Evolutionary conservation across 1,140 invertebrate genomes (phyloP).

Genomic region (Kradibia gibbosae): DNA sequence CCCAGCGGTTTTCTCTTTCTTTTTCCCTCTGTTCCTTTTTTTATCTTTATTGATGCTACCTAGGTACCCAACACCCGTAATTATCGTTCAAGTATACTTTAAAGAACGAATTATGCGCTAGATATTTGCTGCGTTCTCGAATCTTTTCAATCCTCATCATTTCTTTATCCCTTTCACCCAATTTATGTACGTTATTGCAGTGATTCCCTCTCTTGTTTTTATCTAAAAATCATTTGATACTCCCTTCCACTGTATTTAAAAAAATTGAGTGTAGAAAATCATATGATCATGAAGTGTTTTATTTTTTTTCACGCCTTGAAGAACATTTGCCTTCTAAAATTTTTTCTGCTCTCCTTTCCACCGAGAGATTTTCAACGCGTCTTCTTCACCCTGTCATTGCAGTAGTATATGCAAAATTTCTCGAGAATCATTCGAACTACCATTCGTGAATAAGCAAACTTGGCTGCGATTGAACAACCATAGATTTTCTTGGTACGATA

Average conservation of each 20-base stretch:
- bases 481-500: slow-evolving; percentile 38
- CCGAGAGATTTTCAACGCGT: background rate
- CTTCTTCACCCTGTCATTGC: no score
- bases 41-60: slow-evolving; percentile 58
- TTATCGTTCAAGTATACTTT: slow-evolving; percentile 72
- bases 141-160: slow-evolving; percentile 62
- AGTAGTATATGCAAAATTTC: slow-evolving; percentile 28
- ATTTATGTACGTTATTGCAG: background rate
- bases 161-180: background rate
- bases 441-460: background rate
- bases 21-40: slow-evolving; percentile 50
- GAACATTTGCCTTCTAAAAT: slow-evolving; percentile 57
- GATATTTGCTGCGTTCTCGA: slow-evolving; percentile 67
- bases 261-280: background rate
- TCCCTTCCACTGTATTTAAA: background rate
- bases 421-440: slow-evolving; percentile 27
- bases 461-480: slow-evolving; percentile 26
- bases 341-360: slow-evolving; percentile 48
- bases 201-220: slow-evolving; percentile 44
- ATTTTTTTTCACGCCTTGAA: slow-evolving; percentile 63
- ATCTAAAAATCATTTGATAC: background rate
- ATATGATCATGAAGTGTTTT: slow-evolving; percentile 39
- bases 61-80: slow-evolving; percentile 59
- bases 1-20: slow-evolving; percentile 43
- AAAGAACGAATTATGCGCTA: slow-evolving; percentile 72